A percentile compares a stretch with the other conserved stretches of the same genome.
phyloP scores from a whole-genome alignment of 2,113 vertebrate genomes.

The Cricetomys ansorgei region DNA sequence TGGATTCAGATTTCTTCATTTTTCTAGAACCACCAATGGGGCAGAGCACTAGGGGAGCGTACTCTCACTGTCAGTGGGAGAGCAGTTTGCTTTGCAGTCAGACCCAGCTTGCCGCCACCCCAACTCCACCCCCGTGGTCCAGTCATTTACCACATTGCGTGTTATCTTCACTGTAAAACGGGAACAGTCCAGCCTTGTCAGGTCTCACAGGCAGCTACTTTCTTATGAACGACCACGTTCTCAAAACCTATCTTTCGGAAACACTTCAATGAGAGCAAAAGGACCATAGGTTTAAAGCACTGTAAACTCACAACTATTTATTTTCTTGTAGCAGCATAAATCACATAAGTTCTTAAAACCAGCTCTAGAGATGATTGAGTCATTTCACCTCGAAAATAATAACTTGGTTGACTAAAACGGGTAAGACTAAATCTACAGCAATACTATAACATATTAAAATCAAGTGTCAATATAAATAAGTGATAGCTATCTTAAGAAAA shows the following conservation, averaged over 20 bases:
- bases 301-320: constrained; percentile 25
- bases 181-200: neutral
- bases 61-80: neutral
- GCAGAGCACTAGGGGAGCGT: neutral
- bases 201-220: neutral
- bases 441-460: neutral
- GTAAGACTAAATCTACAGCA: neutral
- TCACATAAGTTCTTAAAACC: neutral
- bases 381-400: neutral
- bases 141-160: fast-evolving
- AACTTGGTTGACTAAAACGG: neutral
- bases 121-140: neutral
- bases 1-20: neutral
- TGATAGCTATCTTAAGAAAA: neutral
- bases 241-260: neutral
- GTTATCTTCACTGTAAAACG: neutral
- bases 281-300: neutral
- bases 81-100: neutral
- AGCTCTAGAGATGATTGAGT: neutral
- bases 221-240: neutral
- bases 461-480: neutral
- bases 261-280: neutral
- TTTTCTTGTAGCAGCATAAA: constrained; percentile 16
- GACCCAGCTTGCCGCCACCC: neutral
- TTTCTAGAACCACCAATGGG: neutral